Conservation (phyloP, 2,888 invertebrate genomes). For the Chelonus formosanus region DNA sequence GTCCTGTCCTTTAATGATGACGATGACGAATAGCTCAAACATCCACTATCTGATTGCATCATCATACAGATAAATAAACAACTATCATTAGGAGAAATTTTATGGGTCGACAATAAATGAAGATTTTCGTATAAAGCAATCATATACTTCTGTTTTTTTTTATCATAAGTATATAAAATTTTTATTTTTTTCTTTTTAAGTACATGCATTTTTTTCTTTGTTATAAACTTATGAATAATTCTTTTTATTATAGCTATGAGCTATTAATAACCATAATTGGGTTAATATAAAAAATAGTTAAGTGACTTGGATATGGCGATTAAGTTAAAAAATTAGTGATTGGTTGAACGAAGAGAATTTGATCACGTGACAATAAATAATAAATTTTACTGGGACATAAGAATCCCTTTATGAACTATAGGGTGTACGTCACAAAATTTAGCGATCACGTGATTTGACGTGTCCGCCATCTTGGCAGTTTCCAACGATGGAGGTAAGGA, state of each 20-base stretch:
- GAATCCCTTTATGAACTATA: too few species aligned
- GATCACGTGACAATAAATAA: constrained; percentile 6
- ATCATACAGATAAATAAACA: constrained; percentile 3
- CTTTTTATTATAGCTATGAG: too few species aligned
- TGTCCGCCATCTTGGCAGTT: constrained; percentile 58
- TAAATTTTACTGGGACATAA: neutral
- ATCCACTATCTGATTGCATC: neutral
- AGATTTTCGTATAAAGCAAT: too few species aligned
- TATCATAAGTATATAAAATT: too few species aligned
- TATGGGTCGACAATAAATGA: neutral
- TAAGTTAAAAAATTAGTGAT: too few species aligned
- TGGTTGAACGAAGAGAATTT: neutral
- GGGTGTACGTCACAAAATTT: constrained; percentile 55
- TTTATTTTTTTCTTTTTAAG: too few species aligned
- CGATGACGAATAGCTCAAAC: constrained; percentile 51
- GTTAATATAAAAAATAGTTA: too few species aligned
- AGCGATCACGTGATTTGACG: constrained; percentile 54
- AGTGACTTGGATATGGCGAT: too few species aligned
- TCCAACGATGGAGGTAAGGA: constrained; percentile 56
- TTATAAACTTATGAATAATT: too few species aligned
- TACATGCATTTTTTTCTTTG: too few species aligned
- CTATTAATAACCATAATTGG: too few species aligned
- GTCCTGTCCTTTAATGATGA: constrained; percentile 55
- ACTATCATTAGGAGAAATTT: constrained; percentile 3
- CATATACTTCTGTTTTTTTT: too few species aligned